Evolutionary conservation across 2,888 invertebrate genomes (phyloP).

Genomic region (Bembecia ichneumoniformis): DNA sequence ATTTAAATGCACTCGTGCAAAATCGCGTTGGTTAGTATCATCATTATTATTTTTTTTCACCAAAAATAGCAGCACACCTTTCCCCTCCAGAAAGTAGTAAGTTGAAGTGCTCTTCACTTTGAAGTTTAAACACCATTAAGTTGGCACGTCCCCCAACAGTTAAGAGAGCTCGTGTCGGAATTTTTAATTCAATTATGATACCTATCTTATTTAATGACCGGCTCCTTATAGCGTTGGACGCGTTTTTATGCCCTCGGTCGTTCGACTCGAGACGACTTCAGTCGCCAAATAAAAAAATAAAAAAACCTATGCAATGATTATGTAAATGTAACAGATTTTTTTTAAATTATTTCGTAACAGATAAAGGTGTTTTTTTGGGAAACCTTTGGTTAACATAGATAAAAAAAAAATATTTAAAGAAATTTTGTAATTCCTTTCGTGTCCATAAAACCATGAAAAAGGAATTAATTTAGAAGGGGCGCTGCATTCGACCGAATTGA

Average conservation of each 20-base stretch:
- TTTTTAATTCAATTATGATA: slow-evolving; percentile 74
- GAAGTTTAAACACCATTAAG: slow-evolving; percentile 3
- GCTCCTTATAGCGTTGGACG: slow-evolving; percentile 38
- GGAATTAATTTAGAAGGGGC: too few relatives aligned
- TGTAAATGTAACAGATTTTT: neutral
- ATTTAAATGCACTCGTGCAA: too few relatives aligned
- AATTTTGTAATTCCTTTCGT: too few relatives aligned
- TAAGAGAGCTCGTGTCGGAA: slow-evolving; percentile 59
- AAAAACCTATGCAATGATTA: neutral
- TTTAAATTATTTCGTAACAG: neutral
- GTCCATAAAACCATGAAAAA: too few relatives aligned
- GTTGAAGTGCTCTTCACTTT: neutral
- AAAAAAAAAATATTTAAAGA: too few relatives aligned
- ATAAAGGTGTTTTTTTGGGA: neutral
- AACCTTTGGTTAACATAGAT: too few relatives aligned
- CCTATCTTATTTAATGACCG: slow-evolving; percentile 69
- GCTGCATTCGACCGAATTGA: too few relatives aligned
- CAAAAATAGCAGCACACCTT: too few relatives aligned
- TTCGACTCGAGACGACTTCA: neutral
- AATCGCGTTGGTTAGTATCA: too few relatives aligned
- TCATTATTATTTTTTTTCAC: too few relatives aligned
- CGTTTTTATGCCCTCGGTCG: slow-evolving; percentile 27
- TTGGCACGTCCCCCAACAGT: slow-evolving; percentile 16
- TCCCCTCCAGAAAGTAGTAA: too few relatives aligned
- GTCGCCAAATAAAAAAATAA: neutral